phyloP scores from a whole-genome alignment of 2,888 invertebrate species.

The Nomada goodeniana region DNA sequence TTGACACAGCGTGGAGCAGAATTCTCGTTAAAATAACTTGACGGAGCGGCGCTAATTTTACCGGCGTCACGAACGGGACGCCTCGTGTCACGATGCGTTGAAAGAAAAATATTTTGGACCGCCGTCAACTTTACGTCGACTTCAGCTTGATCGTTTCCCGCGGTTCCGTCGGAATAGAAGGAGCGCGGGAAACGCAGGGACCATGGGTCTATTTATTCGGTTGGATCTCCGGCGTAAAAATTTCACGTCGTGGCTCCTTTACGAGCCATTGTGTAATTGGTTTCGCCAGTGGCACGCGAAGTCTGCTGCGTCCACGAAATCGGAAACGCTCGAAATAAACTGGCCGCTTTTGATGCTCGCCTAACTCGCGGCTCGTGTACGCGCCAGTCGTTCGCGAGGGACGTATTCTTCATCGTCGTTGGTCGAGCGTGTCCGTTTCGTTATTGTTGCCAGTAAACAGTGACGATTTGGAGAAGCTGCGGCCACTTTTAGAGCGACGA shows the following conservation, averaged over 20 bases:
- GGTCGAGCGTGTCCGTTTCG: not conserved
- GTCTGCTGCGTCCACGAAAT: conserved; percentile 57
- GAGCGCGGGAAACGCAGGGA: not conserved
- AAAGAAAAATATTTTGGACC: conserved; percentile 59
- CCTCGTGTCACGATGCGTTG: conserved; percentile 35
- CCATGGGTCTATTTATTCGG: no score
- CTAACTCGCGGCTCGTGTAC: conserved; percentile 37
- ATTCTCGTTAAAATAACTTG: conserved; percentile 60
- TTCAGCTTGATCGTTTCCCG: conserved; percentile 2
- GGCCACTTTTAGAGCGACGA: not conserved
- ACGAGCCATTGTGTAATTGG: conserved; percentile 62
- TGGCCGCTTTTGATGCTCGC: conserved; percentile 55
- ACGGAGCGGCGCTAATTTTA: conserved; percentile 57
- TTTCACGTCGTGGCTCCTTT: not conserved
- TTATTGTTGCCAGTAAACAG: not conserved
- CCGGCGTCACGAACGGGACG: conserved; percentile 25
- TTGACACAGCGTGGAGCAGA: conserved; percentile 55
- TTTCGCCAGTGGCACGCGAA: conserved; percentile 52
- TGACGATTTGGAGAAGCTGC: no score
- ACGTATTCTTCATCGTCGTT: conserved; percentile 3
- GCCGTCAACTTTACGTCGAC: conserved; percentile 33
- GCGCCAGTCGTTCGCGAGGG: conserved; percentile 29
- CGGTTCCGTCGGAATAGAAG: not conserved
- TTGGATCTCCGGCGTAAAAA: no score
- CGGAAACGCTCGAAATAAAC: conserved; percentile 71